Evolutionary conservation across 2,113 vertebrate genomes (phyloP).

Genomic region (Bubo blakistoni): DNA sequence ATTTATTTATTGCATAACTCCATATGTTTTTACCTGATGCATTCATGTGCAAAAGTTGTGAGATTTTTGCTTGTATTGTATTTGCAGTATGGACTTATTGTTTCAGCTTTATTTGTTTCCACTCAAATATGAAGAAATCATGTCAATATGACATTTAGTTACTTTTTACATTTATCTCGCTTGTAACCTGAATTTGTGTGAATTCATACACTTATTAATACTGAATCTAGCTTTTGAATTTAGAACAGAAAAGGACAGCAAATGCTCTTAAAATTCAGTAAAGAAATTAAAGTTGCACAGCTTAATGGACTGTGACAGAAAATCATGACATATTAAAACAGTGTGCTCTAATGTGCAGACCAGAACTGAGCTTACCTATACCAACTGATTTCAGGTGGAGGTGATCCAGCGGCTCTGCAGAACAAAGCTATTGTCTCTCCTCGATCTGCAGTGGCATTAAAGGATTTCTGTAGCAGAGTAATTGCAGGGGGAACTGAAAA

Average conservation of each 20-base stretch:
- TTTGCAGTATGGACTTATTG: not conserved
- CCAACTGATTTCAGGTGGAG: constrained; percentile 89
- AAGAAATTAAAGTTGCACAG: not conserved
- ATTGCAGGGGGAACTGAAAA: constrained; percentile 88
- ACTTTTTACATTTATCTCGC: not conserved
- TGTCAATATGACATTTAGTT: not conserved
- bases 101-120: not conserved
- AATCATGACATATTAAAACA: not conserved
- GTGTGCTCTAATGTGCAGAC: not conserved
- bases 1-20: not conserved
- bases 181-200: not conserved
- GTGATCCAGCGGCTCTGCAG: constrained; percentile 89
- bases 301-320: not conserved
- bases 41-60: not conserved
- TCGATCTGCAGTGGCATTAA: constrained; percentile 95
- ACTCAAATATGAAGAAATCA: not conserved
- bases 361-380: constrained; percentile 78
- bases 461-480: constrained; percentile 83
- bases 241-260: not conserved
- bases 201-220: not conserved
- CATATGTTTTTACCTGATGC: not conserved
- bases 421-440: constrained; percentile 87
- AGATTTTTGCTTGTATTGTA: not conserved
- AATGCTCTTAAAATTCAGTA: not conserved
- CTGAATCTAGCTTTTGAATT: not conserved